Evolutionary conservation across 30 jellyfish, hydroid and myxozoan genomes (phyloP).

Genomic region (Mastigias papua): DNA sequence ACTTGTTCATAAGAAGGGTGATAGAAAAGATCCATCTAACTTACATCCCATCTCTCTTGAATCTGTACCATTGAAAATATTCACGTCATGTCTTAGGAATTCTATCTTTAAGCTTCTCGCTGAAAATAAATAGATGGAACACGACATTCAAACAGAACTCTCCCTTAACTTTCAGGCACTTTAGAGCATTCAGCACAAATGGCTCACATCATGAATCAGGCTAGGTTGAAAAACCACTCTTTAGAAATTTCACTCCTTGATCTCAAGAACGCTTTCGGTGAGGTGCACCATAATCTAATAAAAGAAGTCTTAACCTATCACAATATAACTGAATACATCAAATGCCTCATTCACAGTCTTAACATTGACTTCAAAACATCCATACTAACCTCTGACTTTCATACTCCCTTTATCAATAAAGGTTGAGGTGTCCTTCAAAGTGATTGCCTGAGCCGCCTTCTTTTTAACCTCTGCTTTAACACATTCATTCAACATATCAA

Average conservation of each 20-base stretch:
- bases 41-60: slow-evolving; percentile 38
- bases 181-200: slow-evolving; percentile 27
- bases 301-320: neutral
- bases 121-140: slow-evolving; percentile 30
- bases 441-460: slow-evolving; percentile 39
- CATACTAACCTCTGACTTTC: slow-evolving; percentile 4
- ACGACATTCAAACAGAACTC: slow-evolving; percentile 12
- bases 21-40: neutral
- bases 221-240: slow-evolving; percentile 12
- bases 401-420: neutral
- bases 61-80: slow-evolving; percentile 32
- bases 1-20: slow-evolving; percentile 32
- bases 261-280: slow-evolving; percentile 29
- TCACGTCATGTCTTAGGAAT: slow-evolving; percentile 10
- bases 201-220: slow-evolving; percentile 25
- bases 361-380: slow-evolving; percentile 7
- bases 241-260: slow-evolving; percentile 23
- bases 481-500: slow-evolving; percentile 22
- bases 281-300: neutral
- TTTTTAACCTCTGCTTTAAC: slow-evolving; percentile 31
- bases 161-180: slow-evolving; percentile 7
- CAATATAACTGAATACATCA: neutral
- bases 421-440: slow-evolving; percentile 34
- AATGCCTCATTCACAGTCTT: neutral
- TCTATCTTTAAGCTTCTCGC: neutral